phyloP scores from a whole-genome alignment of 2,797 vertebrate species.

The Phylloscopus collybita region DNA sequence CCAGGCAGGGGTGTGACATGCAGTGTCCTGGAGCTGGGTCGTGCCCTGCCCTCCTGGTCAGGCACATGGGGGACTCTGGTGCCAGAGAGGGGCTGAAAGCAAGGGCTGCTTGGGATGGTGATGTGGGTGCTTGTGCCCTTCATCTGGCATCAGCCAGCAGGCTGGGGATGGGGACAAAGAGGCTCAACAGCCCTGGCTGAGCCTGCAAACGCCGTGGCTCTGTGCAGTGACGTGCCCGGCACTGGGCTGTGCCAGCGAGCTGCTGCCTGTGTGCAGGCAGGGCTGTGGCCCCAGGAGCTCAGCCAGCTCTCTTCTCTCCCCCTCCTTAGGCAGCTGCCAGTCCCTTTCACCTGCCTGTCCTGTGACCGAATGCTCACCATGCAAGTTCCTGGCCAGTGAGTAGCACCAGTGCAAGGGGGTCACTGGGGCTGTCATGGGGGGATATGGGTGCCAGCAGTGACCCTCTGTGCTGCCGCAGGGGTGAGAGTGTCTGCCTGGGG shows the following conservation, averaged over 20 bases:
- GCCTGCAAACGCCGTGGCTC: rapidly evolving
- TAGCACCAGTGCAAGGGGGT: not conserved
- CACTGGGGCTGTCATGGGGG: not conserved
- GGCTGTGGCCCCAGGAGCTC: not conserved
- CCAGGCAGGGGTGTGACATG: not conserved
- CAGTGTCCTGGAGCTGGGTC: not conserved
- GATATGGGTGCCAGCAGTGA: not conserved
- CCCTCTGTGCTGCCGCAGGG: not conserved
- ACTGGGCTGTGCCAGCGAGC: not conserved
- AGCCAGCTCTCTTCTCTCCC: not conserved
- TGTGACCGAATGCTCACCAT: not conserved
- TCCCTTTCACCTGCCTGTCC: not conserved
- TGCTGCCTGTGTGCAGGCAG: not conserved
- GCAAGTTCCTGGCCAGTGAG: not conserved
- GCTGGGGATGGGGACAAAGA: not conserved
- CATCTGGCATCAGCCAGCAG: not conserved
- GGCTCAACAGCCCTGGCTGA: not conserved
- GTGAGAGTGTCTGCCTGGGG: not conserved
- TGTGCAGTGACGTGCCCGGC: rapidly evolving
- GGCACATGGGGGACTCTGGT: not conserved
- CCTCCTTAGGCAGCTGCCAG: not conserved
- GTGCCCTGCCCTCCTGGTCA: not conserved
- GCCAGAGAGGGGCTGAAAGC: not conserved
- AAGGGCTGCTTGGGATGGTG: not conserved
- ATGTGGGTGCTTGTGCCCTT: not conserved